These are phyloP conservation scores for Chaenodraco wilsoni DNA, from an alignment of 2,797 vertebrate genomes.

Conservation along the genomic window DNA sequence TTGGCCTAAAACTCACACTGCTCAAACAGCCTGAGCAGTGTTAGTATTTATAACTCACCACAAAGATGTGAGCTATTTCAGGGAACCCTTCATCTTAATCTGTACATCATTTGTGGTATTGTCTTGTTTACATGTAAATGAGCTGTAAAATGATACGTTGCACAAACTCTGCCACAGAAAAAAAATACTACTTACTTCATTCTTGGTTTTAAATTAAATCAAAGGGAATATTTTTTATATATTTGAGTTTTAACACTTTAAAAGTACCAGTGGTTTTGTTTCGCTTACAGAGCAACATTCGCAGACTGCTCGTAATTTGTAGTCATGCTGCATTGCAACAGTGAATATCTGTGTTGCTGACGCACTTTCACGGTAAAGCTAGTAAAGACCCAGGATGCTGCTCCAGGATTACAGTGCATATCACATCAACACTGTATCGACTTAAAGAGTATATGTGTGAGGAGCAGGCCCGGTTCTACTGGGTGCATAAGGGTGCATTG, in stretches of 20 bases:
- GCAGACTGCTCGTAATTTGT: background rate
- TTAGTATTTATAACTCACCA: background rate
- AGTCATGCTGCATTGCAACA: constrained; percentile 6
- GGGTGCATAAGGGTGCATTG: too few species aligned
- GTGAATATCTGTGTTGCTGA: background rate
- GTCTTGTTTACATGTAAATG: background rate
- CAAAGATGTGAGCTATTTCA: background rate
- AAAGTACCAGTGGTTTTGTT: background rate
- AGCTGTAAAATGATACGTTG: background rate
- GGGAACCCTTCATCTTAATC: background rate
- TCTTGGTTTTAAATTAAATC: background rate
- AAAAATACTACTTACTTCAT: background rate
- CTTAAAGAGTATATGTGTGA: constrained; percentile 5
- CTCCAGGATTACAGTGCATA: constrained; percentile 4
- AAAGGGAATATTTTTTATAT: background rate
- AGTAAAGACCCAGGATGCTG: background rate
- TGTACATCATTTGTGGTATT: background rate
- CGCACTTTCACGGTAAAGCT: constrained; percentile 6
- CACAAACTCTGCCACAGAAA: background rate
- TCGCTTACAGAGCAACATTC: background rate
- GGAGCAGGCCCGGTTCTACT: background rate
- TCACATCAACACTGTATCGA: background rate
- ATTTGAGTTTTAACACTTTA: background rate
- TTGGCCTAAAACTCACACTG: background rate
- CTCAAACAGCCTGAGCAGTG: background rate